Evolutionary conservation across 2,113 vertebrate genomes (phyloP).

Genomic region (Eudyptes chrysolophus): DNA sequence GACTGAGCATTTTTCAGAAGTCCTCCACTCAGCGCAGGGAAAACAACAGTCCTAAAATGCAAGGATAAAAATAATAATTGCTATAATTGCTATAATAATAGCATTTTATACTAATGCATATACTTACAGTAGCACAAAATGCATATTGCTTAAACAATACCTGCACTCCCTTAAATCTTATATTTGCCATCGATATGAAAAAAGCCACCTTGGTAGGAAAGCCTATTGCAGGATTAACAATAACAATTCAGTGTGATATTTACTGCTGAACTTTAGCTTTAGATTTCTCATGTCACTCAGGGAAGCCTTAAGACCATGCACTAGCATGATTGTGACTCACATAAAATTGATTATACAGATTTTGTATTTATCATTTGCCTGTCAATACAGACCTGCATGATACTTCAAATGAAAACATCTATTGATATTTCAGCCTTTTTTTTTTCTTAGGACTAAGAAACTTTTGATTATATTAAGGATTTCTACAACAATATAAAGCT

Average conservation of each 20-base stretch:
- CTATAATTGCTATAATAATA: conserved; percentile 8
- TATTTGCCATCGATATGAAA: not conserved
- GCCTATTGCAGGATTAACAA: not conserved
- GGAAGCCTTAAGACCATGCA: not conserved
- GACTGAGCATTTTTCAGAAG: not conserved
- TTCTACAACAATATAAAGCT: not conserved
- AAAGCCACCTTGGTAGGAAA: not conserved
- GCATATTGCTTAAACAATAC: not conserved
- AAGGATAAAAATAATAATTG: not conserved
- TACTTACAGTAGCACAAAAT: not conserved
- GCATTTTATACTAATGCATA: not conserved
- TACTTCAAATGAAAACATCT: not conserved
- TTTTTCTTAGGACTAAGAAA: not conserved
- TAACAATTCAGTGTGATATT: not conserved
- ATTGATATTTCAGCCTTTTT: not conserved
- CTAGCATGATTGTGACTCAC: not conserved
- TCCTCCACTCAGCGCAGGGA: not conserved
- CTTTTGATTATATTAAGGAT: not conserved
- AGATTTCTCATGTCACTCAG: not conserved
- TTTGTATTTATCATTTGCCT: conserved; percentile 16
- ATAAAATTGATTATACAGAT: not conserved
- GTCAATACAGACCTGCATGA: not conserved
- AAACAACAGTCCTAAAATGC: not conserved
- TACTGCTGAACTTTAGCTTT: not conserved
- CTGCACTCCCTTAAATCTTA: not conserved